These are phyloP conservation scores for Nicator chloris DNA, from an alignment of 2,113 vertebrate species.

Conservation along the genomic window DNA sequence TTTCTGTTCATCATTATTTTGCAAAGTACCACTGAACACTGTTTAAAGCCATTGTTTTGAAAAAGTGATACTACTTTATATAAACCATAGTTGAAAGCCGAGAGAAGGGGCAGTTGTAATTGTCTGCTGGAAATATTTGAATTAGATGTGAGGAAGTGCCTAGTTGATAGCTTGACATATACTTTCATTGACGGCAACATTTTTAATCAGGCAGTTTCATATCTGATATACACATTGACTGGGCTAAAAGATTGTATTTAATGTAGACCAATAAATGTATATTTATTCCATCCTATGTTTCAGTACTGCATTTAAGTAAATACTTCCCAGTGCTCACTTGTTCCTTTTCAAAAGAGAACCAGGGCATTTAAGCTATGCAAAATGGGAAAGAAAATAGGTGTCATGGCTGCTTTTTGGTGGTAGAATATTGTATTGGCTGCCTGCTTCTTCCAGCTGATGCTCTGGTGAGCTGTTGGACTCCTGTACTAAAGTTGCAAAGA, in stretches of 20 bases:
- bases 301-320: neutral
- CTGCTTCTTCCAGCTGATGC: neutral
- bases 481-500: neutral
- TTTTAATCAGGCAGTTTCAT: neutral
- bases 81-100: constrained; percentile 32
- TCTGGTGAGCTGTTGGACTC: neutral
- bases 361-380: neutral
- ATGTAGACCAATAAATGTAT: neutral
- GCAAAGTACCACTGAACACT: neutral
- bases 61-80: constrained; percentile 26
- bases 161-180: neutral
- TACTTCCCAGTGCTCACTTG: neutral
- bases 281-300: neutral
- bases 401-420: neutral
- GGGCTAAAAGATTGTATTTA: neutral
- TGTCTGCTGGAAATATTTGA: constrained; percentile 13
- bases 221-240: neutral
- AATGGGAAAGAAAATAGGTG: neutral
- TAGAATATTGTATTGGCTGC: neutral
- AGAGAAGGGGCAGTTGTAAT: constrained; percentile 8
- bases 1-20: constrained; percentile 24
- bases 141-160: constrained; percentile 15
- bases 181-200: neutral
- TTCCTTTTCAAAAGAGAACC: neutral
- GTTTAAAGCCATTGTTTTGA: constrained; percentile 37